These are phyloP conservation scores for Rhopalosiphum maidis DNA, from an alignment of 1,140 invertebrate genomes.

Conservation along the genomic window DNA sequence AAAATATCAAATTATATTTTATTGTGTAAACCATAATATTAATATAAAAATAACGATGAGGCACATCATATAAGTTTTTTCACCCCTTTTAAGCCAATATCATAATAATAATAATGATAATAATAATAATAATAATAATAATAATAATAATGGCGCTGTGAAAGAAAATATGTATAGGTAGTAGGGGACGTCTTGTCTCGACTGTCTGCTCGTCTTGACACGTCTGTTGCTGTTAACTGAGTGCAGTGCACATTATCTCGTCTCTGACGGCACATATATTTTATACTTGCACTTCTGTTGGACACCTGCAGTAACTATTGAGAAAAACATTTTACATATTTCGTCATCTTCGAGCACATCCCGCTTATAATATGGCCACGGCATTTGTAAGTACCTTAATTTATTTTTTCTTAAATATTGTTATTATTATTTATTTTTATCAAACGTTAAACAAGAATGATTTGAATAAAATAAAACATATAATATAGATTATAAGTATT, in stretches of 20 bases:
- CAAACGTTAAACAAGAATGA: neutral
- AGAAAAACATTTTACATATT: neutral
- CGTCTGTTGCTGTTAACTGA: neutral
- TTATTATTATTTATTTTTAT: neutral
- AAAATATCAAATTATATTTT: neutral
- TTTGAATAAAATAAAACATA: neutral
- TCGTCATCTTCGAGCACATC: neutral
- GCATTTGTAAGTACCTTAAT: neutral
- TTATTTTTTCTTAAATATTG: neutral
- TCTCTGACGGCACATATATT: neutral
- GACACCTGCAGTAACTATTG: neutral
- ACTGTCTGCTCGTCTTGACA: neutral
- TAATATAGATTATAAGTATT: neutral
- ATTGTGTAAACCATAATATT: neutral
- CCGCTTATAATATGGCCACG: neutral
- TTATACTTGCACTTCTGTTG: neutral
- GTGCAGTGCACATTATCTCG: constrained; percentile 5
- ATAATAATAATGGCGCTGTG: neutral
- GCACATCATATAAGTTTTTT: neutral
- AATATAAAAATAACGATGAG: neutral
- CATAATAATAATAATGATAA: neutral
- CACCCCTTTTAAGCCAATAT: neutral
- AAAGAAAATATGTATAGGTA: neutral
- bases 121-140: neutral
- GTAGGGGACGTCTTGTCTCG: constrained; percentile 10